These are phyloP conservation scores for Cheirogaleus major DNA, from an alignment of 2,797 vertebrate species.

Conservation along the genomic window DNA sequence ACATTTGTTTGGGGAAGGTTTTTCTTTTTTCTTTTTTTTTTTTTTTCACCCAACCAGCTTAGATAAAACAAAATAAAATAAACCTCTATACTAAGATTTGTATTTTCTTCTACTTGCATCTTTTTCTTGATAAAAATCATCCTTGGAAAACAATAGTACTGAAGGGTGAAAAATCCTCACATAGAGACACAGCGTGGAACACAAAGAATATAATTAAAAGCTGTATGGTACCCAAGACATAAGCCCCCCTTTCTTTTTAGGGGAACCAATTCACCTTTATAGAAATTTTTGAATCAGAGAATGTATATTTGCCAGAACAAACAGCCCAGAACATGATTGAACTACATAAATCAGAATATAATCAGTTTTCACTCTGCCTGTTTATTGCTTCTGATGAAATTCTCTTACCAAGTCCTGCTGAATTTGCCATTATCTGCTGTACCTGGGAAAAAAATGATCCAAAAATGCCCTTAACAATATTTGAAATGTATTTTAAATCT, in stretches of 20 bases:
- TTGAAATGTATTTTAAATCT: slow-evolving; percentile 62
- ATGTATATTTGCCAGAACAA: slow-evolving; percentile 61
- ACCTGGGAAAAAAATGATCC: slow-evolving; percentile 39
- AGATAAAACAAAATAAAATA: background rate
- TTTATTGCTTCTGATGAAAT: slow-evolving; percentile 69
- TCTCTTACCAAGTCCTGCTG: slow-evolving; percentile 43
- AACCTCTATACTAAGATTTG: background rate
- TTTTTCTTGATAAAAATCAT: slow-evolving; percentile 37
- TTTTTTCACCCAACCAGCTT: background rate
- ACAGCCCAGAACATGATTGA: slow-evolving; percentile 60
- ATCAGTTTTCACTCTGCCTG: slow-evolving; percentile 54
- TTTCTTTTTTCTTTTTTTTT: background rate
- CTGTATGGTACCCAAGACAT: background rate
- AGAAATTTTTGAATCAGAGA: slow-evolving; percentile 62
- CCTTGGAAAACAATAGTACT: slow-evolving; percentile 1
- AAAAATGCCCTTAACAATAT: slow-evolving; percentile 58
- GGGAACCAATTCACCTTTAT: slow-evolving; percentile 46
- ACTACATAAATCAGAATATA: slow-evolving; percentile 69
- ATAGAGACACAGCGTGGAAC: background rate
- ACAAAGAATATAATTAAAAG: background rate
- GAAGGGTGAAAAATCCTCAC: background rate
- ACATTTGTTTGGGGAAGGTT: background rate
- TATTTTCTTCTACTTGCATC: background rate
- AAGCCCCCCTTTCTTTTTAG: background rate
- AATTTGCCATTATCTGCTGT: slow-evolving; percentile 60